These are phyloP conservation scores for Maniola jurtina DNA, from an alignment of 1,140 invertebrate species.

Conservation along the genomic window DNA sequence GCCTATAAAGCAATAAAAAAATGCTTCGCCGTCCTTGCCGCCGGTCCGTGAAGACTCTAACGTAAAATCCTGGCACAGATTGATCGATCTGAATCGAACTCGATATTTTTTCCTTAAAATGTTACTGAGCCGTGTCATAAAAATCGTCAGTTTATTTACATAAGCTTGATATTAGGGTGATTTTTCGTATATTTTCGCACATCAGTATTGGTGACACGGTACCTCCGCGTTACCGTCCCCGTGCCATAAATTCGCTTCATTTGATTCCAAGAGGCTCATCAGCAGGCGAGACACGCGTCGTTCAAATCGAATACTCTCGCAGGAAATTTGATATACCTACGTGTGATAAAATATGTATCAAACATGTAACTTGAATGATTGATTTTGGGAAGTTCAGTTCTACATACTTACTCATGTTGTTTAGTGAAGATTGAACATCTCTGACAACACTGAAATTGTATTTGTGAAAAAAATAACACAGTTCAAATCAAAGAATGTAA, in stretches of 20 bases:
- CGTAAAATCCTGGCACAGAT: no score
- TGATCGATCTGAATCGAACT: background rate
- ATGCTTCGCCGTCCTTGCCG: no score
- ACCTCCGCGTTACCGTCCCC: background rate
- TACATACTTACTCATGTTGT: background rate
- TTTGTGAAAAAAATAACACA: no score
- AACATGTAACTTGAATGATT: background rate
- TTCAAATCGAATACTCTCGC: background rate
- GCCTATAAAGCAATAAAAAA: no score
- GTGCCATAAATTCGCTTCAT: slow-evolving; percentile 16
- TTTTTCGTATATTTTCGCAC: slow-evolving; percentile 5
- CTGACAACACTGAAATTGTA: background rate
- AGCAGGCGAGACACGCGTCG: slow-evolving; percentile 5
- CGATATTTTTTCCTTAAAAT: background rate
- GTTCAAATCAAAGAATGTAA: no score
- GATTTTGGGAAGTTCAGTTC: background rate
- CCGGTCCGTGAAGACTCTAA: no score
- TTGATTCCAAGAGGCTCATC: slow-evolving; percentile 12
- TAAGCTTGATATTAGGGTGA: background rate
- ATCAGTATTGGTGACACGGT: slow-evolving; percentile 12
- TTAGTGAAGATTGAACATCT: background rate
- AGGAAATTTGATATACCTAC: slow-evolving; percentile 7
- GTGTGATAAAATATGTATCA: background rate
- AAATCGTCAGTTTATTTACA: slow-evolving; percentile 1
- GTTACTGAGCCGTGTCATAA: background rate